Percentiles rank a stretch among this genome's conserved stretches.
phyloP scores from a whole-genome alignment of 2,113 vertebrate species.

The Ageneiosus marmoratus region DNA sequence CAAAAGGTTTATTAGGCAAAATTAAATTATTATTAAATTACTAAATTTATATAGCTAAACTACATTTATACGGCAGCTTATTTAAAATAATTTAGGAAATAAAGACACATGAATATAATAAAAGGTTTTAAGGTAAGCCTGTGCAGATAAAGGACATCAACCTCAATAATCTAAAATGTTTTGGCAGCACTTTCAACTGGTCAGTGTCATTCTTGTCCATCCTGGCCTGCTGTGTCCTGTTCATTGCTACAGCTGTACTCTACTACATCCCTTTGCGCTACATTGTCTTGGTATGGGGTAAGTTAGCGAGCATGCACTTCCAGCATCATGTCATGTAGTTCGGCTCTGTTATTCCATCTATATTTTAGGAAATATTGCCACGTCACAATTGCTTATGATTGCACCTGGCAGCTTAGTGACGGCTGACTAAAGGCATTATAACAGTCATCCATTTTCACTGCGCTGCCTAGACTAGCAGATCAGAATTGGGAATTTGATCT shows the following conservation, averaged over 20 bases:
- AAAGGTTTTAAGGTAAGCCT: background rate
- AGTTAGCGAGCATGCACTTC: slow-evolving; percentile 59
- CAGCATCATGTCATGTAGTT: slow-evolving; percentile 1
- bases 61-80: background rate
- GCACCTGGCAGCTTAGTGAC: slow-evolving; percentile 42
- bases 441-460: slow-evolving; percentile 44
- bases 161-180: background rate
- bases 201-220: slow-evolving; percentile 88
- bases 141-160: background rate
- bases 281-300: slow-evolving; percentile 94
- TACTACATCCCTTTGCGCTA: slow-evolving; percentile 90
- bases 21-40: background rate
- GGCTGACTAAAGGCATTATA: slow-evolving; percentile 43
- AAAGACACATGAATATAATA: background rate
- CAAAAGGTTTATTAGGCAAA: background rate
- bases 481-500: slow-evolving; percentile 46
- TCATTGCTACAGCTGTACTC: slow-evolving; percentile 71
- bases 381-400: slow-evolving; percentile 32
- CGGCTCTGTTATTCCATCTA: slow-evolving; percentile 19
- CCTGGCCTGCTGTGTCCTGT: slow-evolving; percentile 82
- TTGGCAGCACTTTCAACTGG: slow-evolving; percentile 92
- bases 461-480: slow-evolving; percentile 40
- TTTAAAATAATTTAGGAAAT: background rate
- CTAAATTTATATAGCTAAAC: background rate
- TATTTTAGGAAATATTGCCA: slow-evolving; percentile 35